A percentile compares a stretch with the other conserved stretches of the same genome.
These are phyloP conservation scores for Lydus trimaculatus DNA, from an alignment of 2,888 invertebrate species.

Conservation along the genomic window DNA sequence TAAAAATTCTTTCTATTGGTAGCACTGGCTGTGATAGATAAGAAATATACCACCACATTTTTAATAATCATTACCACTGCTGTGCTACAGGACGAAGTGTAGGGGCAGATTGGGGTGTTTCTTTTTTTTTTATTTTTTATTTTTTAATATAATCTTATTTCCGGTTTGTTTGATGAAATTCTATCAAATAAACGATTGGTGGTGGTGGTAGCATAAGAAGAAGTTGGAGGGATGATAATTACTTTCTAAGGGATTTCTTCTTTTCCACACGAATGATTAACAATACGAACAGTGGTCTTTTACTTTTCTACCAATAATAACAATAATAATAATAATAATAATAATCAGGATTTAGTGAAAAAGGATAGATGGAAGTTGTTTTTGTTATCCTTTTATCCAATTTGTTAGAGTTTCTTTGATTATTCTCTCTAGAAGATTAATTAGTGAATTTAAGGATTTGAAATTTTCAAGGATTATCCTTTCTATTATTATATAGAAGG, in stretches of 20 bases:
- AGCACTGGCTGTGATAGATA: not conserved
- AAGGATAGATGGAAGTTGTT: not conserved
- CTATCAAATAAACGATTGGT: no score
- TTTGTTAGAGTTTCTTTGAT: slow-evolving; percentile 16
- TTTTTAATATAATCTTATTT: not conserved
- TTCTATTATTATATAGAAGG: no score
- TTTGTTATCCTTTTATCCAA: slow-evolving; percentile 13
- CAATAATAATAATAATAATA: not conserved
- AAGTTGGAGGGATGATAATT: not conserved
- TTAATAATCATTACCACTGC: not conserved
- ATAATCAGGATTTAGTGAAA: not conserved
- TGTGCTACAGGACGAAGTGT: no score
- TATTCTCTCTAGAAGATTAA: not conserved
- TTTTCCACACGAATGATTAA: not conserved
- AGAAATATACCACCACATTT: not conserved
- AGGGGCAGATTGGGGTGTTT: no score
- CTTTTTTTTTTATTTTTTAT: no score
- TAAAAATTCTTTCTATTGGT: not conserved
- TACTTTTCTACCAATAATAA: not conserved
- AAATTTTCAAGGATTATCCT: slow-evolving; percentile 11
- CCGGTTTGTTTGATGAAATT: not conserved
- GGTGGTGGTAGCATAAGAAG: not conserved
- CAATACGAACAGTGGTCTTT: not conserved
- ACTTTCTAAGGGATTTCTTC: not conserved
- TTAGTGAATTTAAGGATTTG: not conserved